Conservation (phyloP, 2,113 vertebrate genomes). For the Podocnemis expansa region DNA sequence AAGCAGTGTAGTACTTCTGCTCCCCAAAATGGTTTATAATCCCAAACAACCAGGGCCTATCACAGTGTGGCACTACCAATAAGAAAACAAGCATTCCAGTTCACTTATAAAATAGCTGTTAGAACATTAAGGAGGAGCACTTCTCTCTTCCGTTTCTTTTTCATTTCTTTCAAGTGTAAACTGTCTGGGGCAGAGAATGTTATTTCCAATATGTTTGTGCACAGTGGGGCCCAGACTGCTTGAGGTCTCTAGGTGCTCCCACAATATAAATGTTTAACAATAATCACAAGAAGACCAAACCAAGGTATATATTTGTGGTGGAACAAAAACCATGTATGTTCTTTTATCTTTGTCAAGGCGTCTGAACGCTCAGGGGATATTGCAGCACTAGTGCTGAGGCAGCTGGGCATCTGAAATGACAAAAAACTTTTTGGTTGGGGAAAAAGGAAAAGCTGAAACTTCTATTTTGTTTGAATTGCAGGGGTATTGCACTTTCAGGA, state of each 20-base stretch:
- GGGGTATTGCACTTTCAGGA: neutral
- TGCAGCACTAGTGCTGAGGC: neutral
- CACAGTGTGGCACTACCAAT: neutral
- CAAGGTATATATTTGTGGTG: neutral
- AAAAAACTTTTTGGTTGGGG: neutral
- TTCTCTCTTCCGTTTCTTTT: neutral
- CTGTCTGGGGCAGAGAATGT: neutral
- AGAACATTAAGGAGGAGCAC: neutral
- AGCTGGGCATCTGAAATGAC: neutral
- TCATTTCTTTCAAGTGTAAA: neutral
- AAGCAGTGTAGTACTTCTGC: neutral
- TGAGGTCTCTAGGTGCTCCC: too few relatives aligned
- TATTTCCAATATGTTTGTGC: neutral
- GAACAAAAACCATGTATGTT: neutral
- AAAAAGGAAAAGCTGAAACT: neutral
- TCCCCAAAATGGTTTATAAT: neutral
- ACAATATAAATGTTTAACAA: neutral
- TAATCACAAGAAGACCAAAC: neutral
- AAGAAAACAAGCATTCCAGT: neutral
- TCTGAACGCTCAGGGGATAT: neutral
- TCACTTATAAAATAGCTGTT: neutral
- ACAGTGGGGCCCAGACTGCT: too few relatives aligned
- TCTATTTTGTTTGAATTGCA: neutral
- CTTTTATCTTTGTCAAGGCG: neutral
- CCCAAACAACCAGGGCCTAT: accelerated